Base-by-base conservation (phyloP, 1,140 invertebrate species). In the Goniozus legneri region DNA sequence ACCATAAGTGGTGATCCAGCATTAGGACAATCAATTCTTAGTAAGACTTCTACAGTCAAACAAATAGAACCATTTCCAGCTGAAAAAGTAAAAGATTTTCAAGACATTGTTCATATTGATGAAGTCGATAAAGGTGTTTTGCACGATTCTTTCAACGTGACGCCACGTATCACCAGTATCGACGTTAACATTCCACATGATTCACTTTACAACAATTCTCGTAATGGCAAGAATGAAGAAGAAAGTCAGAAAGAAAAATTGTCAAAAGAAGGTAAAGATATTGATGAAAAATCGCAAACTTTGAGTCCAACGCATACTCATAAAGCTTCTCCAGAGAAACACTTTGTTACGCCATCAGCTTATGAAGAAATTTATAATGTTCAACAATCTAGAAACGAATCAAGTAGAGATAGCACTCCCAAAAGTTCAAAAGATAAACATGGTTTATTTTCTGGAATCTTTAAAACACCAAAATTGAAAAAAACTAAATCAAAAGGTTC, bases 351-450 rank as follows among this genome's bases (percentile, higher is more conserved):
- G 4, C 4, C 10, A 3, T 63, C 59, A 0, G 62, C 58, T 10
- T 67, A 73, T 39, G 69, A 73, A 49, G 56, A 50, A 35, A 56
- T 67, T 4, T 69, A 71, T 19, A 71, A 38, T 24, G 58, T 42
- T 21, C 54, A 61, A 8, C 50, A 64, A 30, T 14, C 36, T 0
- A 14, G 46, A 2, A 58, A 62, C 10, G 60, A 62, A 13, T 36
- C 40, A 0, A 67, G 63, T 4, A 60, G 67, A 22, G 60, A 69
- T 8, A 45, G 47, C 3, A 27, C 24, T 27, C 24, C 24, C 4
- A 73, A 68, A 36, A 75, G 67, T 22, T 24, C 57, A 3, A 75
- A 75, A 37, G 71, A 76, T 10, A 74, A 74, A 46, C 62, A 62
- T 8, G 52, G 60, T 2, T 62, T 71, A 36, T 67, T 76, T 16